Conservation (phyloP, 1,140 invertebrate genomes). For the Drosophila nasuta region DNA sequence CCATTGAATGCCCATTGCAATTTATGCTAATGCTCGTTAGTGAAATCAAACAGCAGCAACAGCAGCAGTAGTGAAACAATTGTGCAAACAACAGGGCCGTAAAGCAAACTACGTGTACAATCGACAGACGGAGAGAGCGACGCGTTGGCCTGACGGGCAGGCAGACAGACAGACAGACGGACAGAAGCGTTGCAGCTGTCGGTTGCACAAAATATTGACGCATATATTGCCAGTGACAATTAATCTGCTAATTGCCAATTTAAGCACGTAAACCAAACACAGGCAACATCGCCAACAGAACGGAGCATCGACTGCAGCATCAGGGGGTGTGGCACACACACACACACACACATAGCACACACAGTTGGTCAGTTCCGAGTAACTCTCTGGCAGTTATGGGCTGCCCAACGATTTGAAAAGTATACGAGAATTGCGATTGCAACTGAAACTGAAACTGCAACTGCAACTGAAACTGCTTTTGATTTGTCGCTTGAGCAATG, state of each 20-base stretch:
- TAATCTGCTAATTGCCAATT: conserved; percentile 83
- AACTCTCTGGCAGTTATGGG: conserved; percentile 49
- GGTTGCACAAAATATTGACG: conserved; percentile 77
- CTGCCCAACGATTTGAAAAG: conserved; percentile 55
- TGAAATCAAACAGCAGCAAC: conserved; percentile 72
- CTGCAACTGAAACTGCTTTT: conserved; percentile 72
- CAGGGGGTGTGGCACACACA: neutral
- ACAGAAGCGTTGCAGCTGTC: conserved; percentile 42
- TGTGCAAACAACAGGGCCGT: conserved; percentile 78
- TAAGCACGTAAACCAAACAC: conserved; percentile 83
- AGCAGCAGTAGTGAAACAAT: conserved; percentile 60
- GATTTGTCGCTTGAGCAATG: conserved; percentile 67
- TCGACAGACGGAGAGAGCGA: conserved; percentile 7
- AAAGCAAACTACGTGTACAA: conserved; percentile 69
- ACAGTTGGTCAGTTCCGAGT: neutral
- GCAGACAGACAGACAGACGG: neutral
- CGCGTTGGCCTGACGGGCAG: conserved; percentile 3
- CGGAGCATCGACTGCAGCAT: conserved; percentile 29
- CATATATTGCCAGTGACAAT: conserved; percentile 83
- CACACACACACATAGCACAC: too few species aligned
- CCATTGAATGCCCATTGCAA: conserved; percentile 46
- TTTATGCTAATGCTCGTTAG: conserved; percentile 83
- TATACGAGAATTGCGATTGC: conserved; percentile 38
- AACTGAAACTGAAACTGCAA: conserved; percentile 59
- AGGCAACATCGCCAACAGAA: conserved; percentile 51